Evolutionary conservation across 1,140 invertebrate genomes (phyloP).

Genomic region (Tachypleus tridentatus): DNA sequence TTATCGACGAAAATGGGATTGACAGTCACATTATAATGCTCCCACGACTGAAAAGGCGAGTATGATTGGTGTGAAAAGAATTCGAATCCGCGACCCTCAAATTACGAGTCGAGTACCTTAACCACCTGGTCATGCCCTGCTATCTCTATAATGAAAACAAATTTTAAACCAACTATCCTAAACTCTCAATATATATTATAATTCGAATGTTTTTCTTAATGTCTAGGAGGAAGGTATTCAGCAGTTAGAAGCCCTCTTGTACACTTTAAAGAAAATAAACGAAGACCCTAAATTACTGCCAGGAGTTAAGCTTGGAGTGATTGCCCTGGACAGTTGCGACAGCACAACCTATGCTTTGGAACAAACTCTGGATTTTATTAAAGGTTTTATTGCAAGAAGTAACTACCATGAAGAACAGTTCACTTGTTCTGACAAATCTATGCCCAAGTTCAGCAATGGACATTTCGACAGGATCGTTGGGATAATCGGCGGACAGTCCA

Average conservation of each 20-base stretch:
- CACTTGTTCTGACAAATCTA: conserved; percentile 35
- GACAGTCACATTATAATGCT: too few species aligned
- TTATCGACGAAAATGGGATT: too few species aligned
- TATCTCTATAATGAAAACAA: too few species aligned
- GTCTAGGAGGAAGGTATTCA: conserved; percentile 39
- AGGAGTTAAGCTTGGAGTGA: conserved; percentile 38
- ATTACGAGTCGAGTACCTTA: too few species aligned
- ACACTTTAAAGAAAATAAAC: conserved; percentile 42
- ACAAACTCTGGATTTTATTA: conserved; percentile 42
- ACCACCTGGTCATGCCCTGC: too few species aligned
- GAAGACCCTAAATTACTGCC: conserved; percentile 36
- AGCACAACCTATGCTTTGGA: conserved; percentile 39
- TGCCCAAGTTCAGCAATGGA: conserved; percentile 36
- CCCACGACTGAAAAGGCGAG: too few species aligned
- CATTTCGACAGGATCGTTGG: conserved; percentile 41
- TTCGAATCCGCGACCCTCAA: too few species aligned
- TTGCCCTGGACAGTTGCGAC: conserved; percentile 44
- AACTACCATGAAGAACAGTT: conserved; percentile 37
- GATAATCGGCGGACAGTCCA: conserved; percentile 43
- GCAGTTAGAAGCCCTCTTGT: conserved; percentile 44
- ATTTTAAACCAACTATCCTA: too few species aligned
- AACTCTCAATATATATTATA: too few species aligned
- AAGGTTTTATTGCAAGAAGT: conserved; percentile 41
- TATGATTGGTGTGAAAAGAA: too few species aligned
- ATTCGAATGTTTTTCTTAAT: too few species aligned